These are phyloP conservation scores for Sphyrna mokarran DNA, from an alignment of 2,113 vertebrate genomes.

Conservation along the genomic window DNA sequence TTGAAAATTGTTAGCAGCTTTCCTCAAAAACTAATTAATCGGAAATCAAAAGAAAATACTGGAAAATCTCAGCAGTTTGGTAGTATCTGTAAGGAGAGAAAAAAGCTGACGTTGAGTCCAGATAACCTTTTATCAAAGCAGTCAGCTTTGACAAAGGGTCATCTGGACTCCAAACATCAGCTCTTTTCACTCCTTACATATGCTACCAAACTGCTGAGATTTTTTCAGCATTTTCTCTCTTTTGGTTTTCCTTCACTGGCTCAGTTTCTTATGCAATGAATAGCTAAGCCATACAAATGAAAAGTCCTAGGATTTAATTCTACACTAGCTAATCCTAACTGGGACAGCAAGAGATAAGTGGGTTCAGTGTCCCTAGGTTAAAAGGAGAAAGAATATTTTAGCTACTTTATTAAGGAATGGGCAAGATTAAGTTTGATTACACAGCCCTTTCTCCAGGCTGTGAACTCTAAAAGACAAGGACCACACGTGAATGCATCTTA, in stretches of 20 bases:
- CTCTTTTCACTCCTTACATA: too few species aligned
- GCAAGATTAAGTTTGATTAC: neutral
- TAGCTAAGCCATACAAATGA: neutral
- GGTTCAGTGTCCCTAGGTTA: neutral
- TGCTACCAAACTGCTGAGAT: too few species aligned
- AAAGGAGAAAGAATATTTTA: neutral
- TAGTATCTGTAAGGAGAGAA: too few species aligned
- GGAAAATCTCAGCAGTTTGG: too few species aligned
- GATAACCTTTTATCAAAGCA: too few species aligned
- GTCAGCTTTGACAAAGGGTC: too few species aligned
- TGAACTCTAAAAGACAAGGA: neutral
- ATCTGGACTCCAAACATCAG: too few species aligned
- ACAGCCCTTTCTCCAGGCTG: neutral
- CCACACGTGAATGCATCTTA: neutral
- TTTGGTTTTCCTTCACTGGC: neutral
- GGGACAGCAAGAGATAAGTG: neutral
- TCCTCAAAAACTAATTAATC: neutral
- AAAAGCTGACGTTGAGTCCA: too few species aligned
- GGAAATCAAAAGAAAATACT: too few species aligned
- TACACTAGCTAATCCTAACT: neutral
- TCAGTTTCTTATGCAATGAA: neutral
- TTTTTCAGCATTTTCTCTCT: too few species aligned
- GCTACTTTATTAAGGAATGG: neutral
- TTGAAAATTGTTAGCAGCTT: neutral
- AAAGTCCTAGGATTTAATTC: neutral